These are phyloP conservation scores for Listrodromus nycthemerus DNA, from an alignment of 2,888 invertebrate genomes.

Conservation along the genomic window DNA sequence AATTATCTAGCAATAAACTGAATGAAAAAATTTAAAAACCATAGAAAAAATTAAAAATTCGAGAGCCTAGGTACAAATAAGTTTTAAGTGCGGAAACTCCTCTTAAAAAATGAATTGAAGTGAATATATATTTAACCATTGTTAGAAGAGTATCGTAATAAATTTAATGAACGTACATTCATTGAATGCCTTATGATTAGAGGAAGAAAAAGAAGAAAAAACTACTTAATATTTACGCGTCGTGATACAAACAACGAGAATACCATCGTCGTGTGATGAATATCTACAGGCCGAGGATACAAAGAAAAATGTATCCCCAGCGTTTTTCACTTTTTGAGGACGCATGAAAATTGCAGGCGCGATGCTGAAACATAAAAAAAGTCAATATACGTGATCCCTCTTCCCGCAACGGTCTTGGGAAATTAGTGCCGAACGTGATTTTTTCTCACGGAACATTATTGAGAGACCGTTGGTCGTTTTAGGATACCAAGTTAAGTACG, in stretches of 20 bases:
- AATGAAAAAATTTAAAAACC: slow-evolving; percentile 24
- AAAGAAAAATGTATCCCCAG: slow-evolving; percentile 52
- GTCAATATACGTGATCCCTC: slow-evolving; percentile 61
- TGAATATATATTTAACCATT: slow-evolving; percentile 59
- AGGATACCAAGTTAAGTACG: slow-evolving; percentile 48
- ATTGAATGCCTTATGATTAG: slow-evolving; percentile 71
- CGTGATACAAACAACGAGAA: slow-evolving; percentile 35
- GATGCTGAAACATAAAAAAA: slow-evolving; percentile 58
- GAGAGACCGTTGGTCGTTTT: slow-evolving; percentile 57
- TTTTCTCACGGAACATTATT: slow-evolving; percentile 57
- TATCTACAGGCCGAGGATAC: slow-evolving; percentile 27
- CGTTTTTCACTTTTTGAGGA: slow-evolving; percentile 43
- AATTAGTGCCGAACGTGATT: slow-evolving; percentile 66
- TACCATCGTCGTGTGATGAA: slow-evolving; percentile 43
- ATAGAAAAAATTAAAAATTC: slow-evolving; percentile 50
- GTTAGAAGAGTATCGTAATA: slow-evolving; percentile 65
- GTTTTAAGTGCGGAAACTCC: slow-evolving; percentile 51
- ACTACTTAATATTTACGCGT: slow-evolving; percentile 26
- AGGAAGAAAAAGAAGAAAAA: slow-evolving; percentile 37
- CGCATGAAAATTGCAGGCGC: slow-evolving; percentile 14
- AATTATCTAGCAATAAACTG: slow-evolving; percentile 18
- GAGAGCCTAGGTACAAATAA: slow-evolving; percentile 62
- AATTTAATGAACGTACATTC: slow-evolving; percentile 66
- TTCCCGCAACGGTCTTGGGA: slow-evolving; percentile 51
- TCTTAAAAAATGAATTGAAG: slow-evolving; percentile 51